These are phyloP conservation scores for Eupeodes corollae DNA, from an alignment of 1,140 invertebrate genomes.

Conservation along the genomic window DNA sequence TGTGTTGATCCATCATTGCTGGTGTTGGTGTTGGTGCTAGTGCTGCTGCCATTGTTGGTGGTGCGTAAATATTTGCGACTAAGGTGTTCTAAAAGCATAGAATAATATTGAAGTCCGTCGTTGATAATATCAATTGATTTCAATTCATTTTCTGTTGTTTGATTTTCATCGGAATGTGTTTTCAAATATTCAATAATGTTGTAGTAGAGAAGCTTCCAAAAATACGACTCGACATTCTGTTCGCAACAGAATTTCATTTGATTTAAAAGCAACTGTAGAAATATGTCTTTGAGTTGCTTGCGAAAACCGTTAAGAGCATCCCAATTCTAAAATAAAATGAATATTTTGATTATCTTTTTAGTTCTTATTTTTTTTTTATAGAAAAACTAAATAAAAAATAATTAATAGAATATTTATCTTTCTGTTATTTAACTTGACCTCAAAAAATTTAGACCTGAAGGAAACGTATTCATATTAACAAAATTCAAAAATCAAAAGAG, in stretches of 20 bases:
- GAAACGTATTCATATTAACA: no score
- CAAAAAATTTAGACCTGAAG: no score
- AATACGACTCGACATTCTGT: slow-evolving; percentile 78
- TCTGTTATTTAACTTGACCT: no score
- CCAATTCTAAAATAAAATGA: slow-evolving; percentile 35
- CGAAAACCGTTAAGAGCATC: slow-evolving; percentile 51
- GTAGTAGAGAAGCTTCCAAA: slow-evolving; percentile 88
- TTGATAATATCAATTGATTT: slow-evolving; percentile 63
- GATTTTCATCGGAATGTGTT: slow-evolving; percentile 46
- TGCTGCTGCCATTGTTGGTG: slow-evolving; percentile 10
- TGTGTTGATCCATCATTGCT: slow-evolving; percentile 52
- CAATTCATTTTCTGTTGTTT: slow-evolving; percentile 43
- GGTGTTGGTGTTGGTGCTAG: slow-evolving; percentile 46
- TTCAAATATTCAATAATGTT: slow-evolving; percentile 79
- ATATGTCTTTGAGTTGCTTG: slow-evolving; percentile 61
- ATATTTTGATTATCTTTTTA: no score
- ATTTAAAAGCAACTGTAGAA: slow-evolving; percentile 60
- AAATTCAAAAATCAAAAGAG: no score
- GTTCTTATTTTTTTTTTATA: no score
- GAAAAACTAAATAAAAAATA: no score
- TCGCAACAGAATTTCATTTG: slow-evolving; percentile 81
- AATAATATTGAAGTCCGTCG: slow-evolving; percentile 68
- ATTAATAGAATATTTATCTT: no score
- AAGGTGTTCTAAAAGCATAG: slow-evolving; percentile 59
- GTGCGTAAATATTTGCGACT: slow-evolving; percentile 36